These are phyloP conservation scores for Linurgus olivaceus DNA, from an alignment of 2,797 vertebrate species.

Conservation along the genomic window DNA sequence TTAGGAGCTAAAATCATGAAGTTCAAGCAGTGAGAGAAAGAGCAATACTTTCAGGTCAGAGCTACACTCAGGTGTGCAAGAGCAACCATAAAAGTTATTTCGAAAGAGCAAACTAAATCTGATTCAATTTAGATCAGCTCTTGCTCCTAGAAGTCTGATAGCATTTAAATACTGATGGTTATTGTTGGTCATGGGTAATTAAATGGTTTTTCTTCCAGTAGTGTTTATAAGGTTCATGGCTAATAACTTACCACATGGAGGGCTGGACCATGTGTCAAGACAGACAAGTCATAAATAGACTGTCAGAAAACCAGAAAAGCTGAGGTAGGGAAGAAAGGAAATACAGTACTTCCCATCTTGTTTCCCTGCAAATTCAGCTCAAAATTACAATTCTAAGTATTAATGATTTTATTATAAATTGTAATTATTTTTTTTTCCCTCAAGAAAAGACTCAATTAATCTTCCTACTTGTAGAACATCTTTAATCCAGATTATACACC, in stretches of 20 bases:
- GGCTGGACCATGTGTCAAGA: not conserved
- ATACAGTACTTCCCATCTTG: not conserved
- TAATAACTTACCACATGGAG: conserved; percentile 35
- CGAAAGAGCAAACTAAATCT: not conserved
- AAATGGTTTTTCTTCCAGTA: conserved; percentile 24
- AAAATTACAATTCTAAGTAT: not conserved
- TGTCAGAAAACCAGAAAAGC: not conserved
- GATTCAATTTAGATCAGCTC: conserved; percentile 11
- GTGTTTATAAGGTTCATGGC: conserved; percentile 12
- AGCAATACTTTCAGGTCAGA: not conserved
- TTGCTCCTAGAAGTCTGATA: not conserved
- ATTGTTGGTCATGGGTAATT: conserved; percentile 29
- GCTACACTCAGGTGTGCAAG: not conserved
- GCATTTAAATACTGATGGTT: conserved; percentile 23
- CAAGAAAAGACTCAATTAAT: not conserved
- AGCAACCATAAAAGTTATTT: not conserved
- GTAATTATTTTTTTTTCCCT: not conserved
- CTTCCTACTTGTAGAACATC: not conserved
- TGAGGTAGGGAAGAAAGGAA: not conserved
- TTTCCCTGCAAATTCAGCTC: not conserved
- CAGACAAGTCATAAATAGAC: not conserved
- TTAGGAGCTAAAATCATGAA: not conserved
- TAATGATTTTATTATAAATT: not conserved
- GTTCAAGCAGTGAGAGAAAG: not conserved
- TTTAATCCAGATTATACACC: not conserved